A percentile compares a stretch with the other conserved stretches of the same genome.
These are phyloP conservation scores for Trematomus loennbergii DNA, from an alignment of 2,113 vertebrate species.

Conservation along the genomic window DNA sequence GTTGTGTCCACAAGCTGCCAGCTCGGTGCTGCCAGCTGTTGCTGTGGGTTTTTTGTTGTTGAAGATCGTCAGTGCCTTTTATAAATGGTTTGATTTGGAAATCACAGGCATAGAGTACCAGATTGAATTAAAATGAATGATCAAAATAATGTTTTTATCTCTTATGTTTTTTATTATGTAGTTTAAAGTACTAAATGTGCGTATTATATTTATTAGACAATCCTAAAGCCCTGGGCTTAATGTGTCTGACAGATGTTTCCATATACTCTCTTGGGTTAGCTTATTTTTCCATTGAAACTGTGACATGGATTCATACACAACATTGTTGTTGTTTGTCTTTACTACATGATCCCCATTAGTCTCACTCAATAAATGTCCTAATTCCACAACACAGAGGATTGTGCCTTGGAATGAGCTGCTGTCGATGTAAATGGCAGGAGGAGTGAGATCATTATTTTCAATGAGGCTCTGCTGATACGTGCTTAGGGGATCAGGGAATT, in stretches of 20 bases:
- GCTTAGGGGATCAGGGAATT: conserved; percentile 37
- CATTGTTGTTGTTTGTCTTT: conserved; percentile 18
- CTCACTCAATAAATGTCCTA: conserved; percentile 23
- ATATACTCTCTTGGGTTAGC: not conserved
- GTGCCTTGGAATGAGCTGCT: conserved; percentile 22
- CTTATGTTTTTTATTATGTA: not conserved
- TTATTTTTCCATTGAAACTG: conserved; percentile 3
- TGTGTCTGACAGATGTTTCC: conserved; percentile 1
- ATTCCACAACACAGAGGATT: conserved; percentile 16
- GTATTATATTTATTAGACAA: not conserved
- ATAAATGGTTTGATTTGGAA: not conserved
- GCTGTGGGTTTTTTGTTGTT: not conserved
- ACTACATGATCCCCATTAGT: conserved; percentile 5
- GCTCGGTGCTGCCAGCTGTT: conserved; percentile 24
- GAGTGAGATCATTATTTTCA: conserved; percentile 51
- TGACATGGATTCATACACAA: not conserved
- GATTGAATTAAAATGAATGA: not conserved
- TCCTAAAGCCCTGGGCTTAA: not conserved
- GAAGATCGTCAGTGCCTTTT: not conserved
- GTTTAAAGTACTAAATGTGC: not conserved
- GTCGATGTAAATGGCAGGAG: conserved; percentile 37
- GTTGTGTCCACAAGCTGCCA: conserved; percentile 20
- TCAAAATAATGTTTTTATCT: not conserved
- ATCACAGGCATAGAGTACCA: not conserved
- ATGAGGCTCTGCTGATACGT: conserved; percentile 31